Conservation (phyloP, 2,113 vertebrate genomes). For the Sprattus sprattus region DNA sequence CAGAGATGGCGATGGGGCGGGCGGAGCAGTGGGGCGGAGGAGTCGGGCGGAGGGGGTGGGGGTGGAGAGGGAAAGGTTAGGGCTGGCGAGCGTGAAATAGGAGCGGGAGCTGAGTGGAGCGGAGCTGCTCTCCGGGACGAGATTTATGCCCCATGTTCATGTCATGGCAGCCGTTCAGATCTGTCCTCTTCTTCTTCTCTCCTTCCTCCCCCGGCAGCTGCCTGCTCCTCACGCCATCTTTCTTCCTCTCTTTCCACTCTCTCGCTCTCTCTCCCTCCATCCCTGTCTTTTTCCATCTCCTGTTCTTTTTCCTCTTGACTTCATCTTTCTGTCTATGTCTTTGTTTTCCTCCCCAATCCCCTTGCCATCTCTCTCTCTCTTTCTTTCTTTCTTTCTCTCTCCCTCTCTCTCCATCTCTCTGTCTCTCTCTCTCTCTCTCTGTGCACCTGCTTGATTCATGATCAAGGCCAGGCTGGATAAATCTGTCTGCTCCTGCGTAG, state of each 20-base stretch:
- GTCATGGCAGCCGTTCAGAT: constrained; percentile 73
- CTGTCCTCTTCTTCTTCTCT: constrained; percentile 63
- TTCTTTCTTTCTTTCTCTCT: not conserved
- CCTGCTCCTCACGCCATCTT: constrained; percentile 33
- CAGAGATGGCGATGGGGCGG: constrained; percentile 45
- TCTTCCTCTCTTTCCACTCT: not conserved
- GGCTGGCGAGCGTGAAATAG: constrained; percentile 59
- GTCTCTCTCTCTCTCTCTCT: not conserved
- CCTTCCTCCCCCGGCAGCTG: constrained; percentile 66
- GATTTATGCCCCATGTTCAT: constrained; percentile 77
- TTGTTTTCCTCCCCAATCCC: not conserved
- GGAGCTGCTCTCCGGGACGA: constrained; percentile 58
- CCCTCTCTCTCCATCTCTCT: not conserved
- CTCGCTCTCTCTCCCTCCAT: not conserved
- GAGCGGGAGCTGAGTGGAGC: constrained; percentile 61
- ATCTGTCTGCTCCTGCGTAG: constrained; percentile 69
- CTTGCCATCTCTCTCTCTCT: constrained; percentile 57
- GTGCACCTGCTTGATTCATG: constrained; percentile 57
- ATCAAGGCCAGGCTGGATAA: constrained; percentile 69
- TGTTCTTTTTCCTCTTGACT: not conserved
- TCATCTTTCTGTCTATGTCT: constrained; percentile 2
- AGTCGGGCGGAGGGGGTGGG: constrained; percentile 34
- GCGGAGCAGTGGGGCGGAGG: constrained; percentile 14
- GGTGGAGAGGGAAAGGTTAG: constrained; percentile 55
- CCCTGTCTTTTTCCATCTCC: not conserved